phyloP scores from a whole-genome alignment of 2,888 invertebrate genomes.

The Oligia strigilis region DNA sequence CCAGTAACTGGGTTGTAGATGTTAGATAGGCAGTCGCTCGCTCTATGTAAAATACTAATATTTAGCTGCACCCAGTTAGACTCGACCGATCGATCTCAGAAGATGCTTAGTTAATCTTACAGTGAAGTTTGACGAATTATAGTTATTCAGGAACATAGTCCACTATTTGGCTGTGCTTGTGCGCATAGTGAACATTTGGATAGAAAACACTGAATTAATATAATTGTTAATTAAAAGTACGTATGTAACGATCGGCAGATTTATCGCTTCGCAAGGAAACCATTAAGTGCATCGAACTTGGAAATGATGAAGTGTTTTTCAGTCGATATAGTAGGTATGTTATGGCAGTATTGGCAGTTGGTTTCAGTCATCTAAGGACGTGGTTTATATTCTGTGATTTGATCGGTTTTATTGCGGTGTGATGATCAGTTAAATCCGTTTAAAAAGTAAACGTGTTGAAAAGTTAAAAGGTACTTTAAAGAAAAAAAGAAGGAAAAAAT shows the following conservation, averaged over 20 bases:
- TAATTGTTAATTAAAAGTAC: conserved; percentile 26
- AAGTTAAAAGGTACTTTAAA: too few species aligned
- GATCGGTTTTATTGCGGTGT: background rate
- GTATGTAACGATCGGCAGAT: conserved; percentile 12
- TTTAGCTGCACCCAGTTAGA: too few species aligned
- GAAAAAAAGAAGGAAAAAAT: too few species aligned
- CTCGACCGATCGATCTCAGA: background rate
- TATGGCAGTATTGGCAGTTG: background rate
- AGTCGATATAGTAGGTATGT: background rate
- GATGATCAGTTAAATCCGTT: too few species aligned
- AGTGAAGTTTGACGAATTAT: background rate
- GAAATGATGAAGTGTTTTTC: conserved; percentile 8
- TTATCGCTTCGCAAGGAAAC: conserved; percentile 30
- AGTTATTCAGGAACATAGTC: background rate
- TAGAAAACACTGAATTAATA: conserved; percentile 11
- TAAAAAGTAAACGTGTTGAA: too few species aligned
- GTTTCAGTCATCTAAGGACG: background rate
- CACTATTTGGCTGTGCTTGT: background rate
- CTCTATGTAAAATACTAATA: too few species aligned
- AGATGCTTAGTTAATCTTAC: background rate
- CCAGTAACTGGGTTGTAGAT: too few species aligned
- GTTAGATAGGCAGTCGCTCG: too few species aligned
- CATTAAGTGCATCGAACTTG: conserved; percentile 9
- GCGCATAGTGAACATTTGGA: background rate
- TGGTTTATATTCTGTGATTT: background rate